These are phyloP conservation scores for Macrocentrus cingulum DNA, from an alignment of 1,140 invertebrate species.

Conservation along the genomic window DNA sequence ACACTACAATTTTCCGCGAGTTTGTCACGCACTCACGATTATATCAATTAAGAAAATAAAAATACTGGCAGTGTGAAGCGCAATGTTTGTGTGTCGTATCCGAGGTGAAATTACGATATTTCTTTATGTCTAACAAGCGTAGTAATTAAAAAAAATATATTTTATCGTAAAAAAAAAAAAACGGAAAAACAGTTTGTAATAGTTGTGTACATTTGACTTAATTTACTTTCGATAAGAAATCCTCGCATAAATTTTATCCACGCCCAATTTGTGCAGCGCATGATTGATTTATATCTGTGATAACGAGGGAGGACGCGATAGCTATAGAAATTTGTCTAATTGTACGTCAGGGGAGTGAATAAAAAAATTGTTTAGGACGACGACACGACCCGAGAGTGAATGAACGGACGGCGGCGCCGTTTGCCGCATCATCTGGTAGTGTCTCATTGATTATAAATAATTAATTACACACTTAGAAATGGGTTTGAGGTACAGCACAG, in stretches of 20 bases:
- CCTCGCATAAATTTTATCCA: neutral
- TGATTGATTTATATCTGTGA: slow-evolving; percentile 68
- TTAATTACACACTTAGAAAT: slow-evolving; percentile 19
- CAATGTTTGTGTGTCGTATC: no score
- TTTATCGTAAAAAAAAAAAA: neutral
- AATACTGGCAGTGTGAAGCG: no score
- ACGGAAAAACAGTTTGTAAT: neutral
- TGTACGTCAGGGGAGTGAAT: slow-evolving; percentile 1
- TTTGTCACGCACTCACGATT: no score
- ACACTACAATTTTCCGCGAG: no score
- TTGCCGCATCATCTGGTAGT: neutral
- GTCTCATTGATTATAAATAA: neutral
- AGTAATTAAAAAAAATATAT: neutral
- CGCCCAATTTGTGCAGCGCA: slow-evolving; percentile 7
- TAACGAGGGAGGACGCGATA: slow-evolving; percentile 51
- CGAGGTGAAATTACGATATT: no score
- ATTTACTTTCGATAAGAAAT: slow-evolving; percentile 33
- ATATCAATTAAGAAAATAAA: no score
- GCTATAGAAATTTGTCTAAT: neutral
- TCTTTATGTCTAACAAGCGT: no score
- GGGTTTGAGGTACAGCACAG: slow-evolving; percentile 20
- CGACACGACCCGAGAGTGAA: slow-evolving; percentile 31
- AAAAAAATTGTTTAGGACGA: no score
- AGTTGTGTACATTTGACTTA: slow-evolving; percentile 45
- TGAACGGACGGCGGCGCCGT: slow-evolving; percentile 28